A percentile compares a stretch with the other conserved stretches of the same genome.
Conservation (phyloP, 1,140 invertebrate genomes). For the Capitella teleta region DNA sequence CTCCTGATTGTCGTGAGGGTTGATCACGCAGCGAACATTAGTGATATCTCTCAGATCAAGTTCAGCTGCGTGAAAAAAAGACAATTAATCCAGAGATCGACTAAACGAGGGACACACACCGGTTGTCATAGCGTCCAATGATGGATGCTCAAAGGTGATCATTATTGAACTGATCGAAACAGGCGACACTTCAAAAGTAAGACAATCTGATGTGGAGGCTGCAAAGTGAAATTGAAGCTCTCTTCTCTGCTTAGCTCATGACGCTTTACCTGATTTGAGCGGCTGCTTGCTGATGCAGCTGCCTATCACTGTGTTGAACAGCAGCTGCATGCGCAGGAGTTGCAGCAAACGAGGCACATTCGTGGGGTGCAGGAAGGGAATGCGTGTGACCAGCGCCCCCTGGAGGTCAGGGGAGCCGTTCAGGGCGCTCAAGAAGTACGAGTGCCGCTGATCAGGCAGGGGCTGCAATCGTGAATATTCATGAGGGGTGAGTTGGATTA, state of each 20-base stretch:
- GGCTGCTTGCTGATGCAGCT: slow-evolving; percentile 67
- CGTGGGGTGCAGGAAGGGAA: slow-evolving; percentile 86
- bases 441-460: slow-evolving; percentile 82
- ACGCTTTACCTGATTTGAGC: too few relatives aligned
- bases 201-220: too few relatives aligned
- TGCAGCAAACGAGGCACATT: slow-evolving; percentile 81
- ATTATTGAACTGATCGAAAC: slow-evolving; percentile 74
- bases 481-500: too few relatives aligned
- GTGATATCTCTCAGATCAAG: slow-evolving; percentile 73
- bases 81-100: not conserved
- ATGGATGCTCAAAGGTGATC: slow-evolving; percentile 81
- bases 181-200: slow-evolving; percentile 80
- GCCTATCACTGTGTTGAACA: slow-evolving; percentile 77
- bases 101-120: slow-evolving; percentile 28
- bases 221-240: too few relatives aligned
- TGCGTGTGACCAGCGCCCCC: slow-evolving; percentile 65
- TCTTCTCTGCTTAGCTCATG: too few relatives aligned
- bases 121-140: slow-evolving; percentile 82
- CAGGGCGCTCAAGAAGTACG: slow-evolving; percentile 80
- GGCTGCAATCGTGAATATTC: slow-evolving; percentile 46
- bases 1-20: slow-evolving; percentile 47
- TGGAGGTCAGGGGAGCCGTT: slow-evolving; percentile 51
- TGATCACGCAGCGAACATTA: slow-evolving; percentile 55
- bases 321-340: slow-evolving; percentile 72
- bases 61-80: slow-evolving; percentile 50